Percentiles rank a stretch among this genome's conserved stretches.
These are phyloP conservation scores for Mythimna impura DNA, from an alignment of 2,888 invertebrate species.

Conservation along the genomic window DNA sequence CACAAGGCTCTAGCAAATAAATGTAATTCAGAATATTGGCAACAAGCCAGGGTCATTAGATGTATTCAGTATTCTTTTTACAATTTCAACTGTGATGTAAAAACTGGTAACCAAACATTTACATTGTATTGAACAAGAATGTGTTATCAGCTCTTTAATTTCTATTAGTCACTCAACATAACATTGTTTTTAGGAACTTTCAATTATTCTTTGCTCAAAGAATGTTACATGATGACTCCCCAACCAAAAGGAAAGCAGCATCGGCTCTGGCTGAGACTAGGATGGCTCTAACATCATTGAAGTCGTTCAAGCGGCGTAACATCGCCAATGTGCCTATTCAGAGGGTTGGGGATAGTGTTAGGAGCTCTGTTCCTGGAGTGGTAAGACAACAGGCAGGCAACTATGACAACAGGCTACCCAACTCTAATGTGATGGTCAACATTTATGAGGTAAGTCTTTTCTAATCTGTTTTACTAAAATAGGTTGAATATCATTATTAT, in stretches of 20 bases:
- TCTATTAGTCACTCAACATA: neutral
- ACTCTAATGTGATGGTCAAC: conserved; percentile 89
- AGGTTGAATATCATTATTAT: neutral
- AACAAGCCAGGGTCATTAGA: conserved; percentile 30
- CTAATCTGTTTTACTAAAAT: neutral
- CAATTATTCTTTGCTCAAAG: conserved; percentile 93
- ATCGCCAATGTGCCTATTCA: conserved; percentile 86
- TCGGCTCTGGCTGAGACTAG: conserved; percentile 93
- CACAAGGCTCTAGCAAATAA: conserved; percentile 34
- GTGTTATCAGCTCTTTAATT: neutral
- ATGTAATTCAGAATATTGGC: conserved; percentile 46
- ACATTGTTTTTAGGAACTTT: conserved; percentile 91
- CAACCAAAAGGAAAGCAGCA: conserved; percentile 90
- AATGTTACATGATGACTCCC: conserved; percentile 92
- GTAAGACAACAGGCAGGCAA: conserved; percentile 85
- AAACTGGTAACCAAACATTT: conserved; percentile 4
- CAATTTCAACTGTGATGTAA: conserved; percentile 27
- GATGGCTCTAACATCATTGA: conserved; percentile 94
- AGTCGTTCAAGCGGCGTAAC: conserved; percentile 91
- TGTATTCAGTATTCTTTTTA: conserved; percentile 38
- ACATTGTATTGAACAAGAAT: conserved; percentile 6
- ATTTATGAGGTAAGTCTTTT: conserved; percentile 88
- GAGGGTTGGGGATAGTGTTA: conserved; percentile 90
- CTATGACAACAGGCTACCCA: conserved; percentile 80
- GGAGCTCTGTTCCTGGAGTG: conserved; percentile 88